Evolutionary conservation across 2,888 invertebrate genomes (phyloP), one percentile per base, ranked within the genome.

Genomic region (Podotricha telesiphe): DNA sequence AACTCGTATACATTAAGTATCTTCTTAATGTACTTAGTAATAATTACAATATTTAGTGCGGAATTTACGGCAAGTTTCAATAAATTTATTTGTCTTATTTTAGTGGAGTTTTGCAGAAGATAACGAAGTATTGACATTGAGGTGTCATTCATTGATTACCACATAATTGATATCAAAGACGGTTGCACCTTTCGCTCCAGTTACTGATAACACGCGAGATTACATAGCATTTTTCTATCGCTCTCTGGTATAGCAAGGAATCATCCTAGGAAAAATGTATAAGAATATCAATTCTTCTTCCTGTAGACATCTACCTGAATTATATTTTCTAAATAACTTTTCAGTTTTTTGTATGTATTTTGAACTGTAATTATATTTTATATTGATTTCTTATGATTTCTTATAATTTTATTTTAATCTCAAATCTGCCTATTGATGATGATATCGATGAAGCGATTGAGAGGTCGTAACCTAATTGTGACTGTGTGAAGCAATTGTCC

Each of bases 101-200:
- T 34, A 64, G 15, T 61, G 28, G 28, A 11, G 61, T 48, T 62
- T 11, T 55, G 48, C 37, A 19, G 53, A 10, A 10, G 70, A 70
- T 70, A 72, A 73, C 66, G 66, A 59, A 51, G 67, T 56, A 63
- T 45, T 70, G 75, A 73, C 76, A 74, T 75, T 75, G 74, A 75
- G 68, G 71, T 74, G 75, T 75, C 75, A 69, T 71, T 71, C 73
- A 71, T 72, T 58, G 75, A 72, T 76, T 76, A 72, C 75, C 71
- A 71, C 71, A 75, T 48, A 51, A 65, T 51, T 65, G 68, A 71
- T 55, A 64, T 64, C 53, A 28, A 11, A 28, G n/a, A 34, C 53
- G 40, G 42, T 59, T 58, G 50, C n/a, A 50, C 50, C 42, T 56
- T 19, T 28, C 62, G 69, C 67, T 67, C 67, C 34, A 53, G 6